Conservation (phyloP, 2,113 vertebrate species). For the Sander vitreus region DNA sequence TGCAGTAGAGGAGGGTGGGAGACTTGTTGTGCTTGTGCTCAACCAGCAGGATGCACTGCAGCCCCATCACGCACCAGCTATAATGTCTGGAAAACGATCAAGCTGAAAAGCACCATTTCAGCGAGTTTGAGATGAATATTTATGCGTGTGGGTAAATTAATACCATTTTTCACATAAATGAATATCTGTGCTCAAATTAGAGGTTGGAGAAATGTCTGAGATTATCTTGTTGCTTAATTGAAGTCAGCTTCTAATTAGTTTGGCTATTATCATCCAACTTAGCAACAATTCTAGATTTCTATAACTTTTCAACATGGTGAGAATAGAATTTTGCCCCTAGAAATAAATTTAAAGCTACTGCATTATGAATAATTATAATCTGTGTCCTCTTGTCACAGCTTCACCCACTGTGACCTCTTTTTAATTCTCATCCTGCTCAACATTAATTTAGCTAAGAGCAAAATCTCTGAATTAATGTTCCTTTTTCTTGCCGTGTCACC, state of each 20-base stretch:
- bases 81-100: constrained; percentile 46
- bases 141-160: constrained; percentile 76
- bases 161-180: constrained; percentile 79
- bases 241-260: constrained; percentile 80
- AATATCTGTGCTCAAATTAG: constrained; percentile 79
- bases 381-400: constrained; percentile 71
- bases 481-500: constrained; percentile 57
- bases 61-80: constrained; percentile 55
- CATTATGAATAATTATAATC: constrained; percentile 71
- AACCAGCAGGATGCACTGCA: constrained; percentile 80
- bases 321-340: constrained; percentile 62
- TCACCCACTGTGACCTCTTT: constrained; percentile 74
- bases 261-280: constrained; percentile 76
- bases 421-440: constrained; percentile 74
- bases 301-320: constrained; percentile 65
- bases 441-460: constrained; percentile 76
- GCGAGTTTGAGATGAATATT: constrained; percentile 69
- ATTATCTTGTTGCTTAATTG: constrained; percentile 81
- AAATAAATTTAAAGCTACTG: constrained; percentile 71
- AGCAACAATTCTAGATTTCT: constrained; percentile 73
- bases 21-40: constrained; percentile 66
- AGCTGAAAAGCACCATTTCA: constrained; percentile 60
- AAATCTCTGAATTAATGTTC: constrained; percentile 74
- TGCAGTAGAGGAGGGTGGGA: neutral
- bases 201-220: constrained; percentile 76